Conservation (phyloP, 1,140 invertebrate species). For the Papilio xuthus region DNA sequence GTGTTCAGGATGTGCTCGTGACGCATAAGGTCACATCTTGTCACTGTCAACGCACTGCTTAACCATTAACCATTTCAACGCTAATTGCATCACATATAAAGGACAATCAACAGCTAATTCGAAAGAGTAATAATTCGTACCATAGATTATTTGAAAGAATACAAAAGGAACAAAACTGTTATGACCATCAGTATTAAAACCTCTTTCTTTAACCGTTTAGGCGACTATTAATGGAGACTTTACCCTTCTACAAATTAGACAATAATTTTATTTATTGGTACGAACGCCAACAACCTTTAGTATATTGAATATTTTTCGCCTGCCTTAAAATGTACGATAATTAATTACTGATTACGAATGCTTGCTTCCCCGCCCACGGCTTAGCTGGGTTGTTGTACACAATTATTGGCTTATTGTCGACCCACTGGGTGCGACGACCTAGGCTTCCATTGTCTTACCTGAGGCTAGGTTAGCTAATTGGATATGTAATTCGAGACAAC, state of each 20-base stretch:
- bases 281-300: not conserved
- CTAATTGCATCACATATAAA: not conserved
- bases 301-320: not conserved
- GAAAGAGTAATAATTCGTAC: not conserved
- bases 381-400: constrained; percentile 14
- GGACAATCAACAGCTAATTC: not conserved
- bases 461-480: constrained; percentile 30
- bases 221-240: not conserved
- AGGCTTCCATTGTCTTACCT: constrained; percentile 28
- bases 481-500: constrained; percentile 30
- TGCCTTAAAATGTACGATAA: constrained; percentile 14
- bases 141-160: no score
- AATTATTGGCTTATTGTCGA: constrained; percentile 45
- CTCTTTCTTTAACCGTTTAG: not conserved
- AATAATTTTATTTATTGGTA: no score
- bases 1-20: constrained; percentile 30
- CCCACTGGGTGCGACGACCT: constrained; percentile 49
- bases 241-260: no score
- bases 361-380: not conserved
- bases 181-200: no score
- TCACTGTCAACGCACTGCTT: not conserved
- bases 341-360: constrained; percentile 27
- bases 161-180: no score
- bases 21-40: constrained; percentile 33
- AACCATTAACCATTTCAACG: constrained; percentile 8